phyloP scores from a whole-genome alignment of 2,113 vertebrate species.

The Cyprinodon variegatus region DNA sequence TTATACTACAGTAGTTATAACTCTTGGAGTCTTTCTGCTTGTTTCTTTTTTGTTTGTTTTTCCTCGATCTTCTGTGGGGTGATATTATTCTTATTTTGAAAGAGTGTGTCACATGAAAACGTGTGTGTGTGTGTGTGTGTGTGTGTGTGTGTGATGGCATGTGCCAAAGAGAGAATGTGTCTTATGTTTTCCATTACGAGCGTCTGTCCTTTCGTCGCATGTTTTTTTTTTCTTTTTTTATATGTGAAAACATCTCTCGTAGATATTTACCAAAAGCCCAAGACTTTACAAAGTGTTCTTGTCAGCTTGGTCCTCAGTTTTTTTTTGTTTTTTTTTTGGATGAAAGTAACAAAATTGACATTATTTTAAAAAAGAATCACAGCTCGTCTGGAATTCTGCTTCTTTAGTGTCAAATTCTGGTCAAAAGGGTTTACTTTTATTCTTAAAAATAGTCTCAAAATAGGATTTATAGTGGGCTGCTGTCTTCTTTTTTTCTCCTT shows the following conservation, averaged over 20 bases:
- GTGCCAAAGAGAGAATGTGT: slow-evolving; percentile 40
- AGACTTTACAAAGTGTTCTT: slow-evolving; percentile 96
- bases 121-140: slow-evolving; percentile 36
- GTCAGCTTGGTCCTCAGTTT: slow-evolving; percentile 95
- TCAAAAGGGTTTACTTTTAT: slow-evolving; percentile 85
- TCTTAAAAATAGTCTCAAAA: slow-evolving; percentile 95
- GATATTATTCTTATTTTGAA: slow-evolving; percentile 80
- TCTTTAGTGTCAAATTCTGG: slow-evolving; percentile 94
- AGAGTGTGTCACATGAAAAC: slow-evolving; percentile 70
- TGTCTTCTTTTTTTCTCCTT: slow-evolving; percentile 70
- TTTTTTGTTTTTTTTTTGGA: slow-evolving; percentile 66
- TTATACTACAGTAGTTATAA: slow-evolving; percentile 99
- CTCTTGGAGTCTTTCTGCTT: slow-evolving; percentile 96
- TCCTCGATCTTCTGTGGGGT: slow-evolving; percentile 83
- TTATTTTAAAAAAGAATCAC: slow-evolving; percentile 88
- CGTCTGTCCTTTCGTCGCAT: slow-evolving; percentile 58
- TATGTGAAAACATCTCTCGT: slow-evolving; percentile 83
- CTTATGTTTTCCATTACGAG: slow-evolving; percentile 44
- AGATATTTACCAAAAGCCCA: slow-evolving; percentile 92
- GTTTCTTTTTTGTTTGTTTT: slow-evolving; percentile 72
- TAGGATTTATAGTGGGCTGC: slow-evolving; percentile 80
- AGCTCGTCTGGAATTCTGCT: slow-evolving; percentile 97
- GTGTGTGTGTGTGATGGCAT: slow-evolving; percentile 65
- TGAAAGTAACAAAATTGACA: slow-evolving; percentile 93
- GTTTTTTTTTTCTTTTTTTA: neutral